Evolutionary conservation across 1,140 invertebrate genomes (phyloP).

Genomic region (Drosophila ambigua): DNA sequence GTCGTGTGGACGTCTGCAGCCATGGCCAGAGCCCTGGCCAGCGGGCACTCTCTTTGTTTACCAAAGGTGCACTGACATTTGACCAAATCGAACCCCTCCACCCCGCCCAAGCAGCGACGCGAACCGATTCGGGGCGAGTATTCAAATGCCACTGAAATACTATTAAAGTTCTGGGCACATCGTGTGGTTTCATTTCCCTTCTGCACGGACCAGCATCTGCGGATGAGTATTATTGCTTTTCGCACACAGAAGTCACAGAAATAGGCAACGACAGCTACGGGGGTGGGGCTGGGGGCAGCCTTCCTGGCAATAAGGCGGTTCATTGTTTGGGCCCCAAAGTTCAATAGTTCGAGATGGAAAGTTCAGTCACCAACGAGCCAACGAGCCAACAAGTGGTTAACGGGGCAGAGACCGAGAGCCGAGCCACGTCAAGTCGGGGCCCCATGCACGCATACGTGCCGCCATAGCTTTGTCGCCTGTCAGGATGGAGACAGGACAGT

Average conservation of each 20-base stretch:
- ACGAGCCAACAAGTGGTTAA: constrained; percentile 72
- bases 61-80: constrained; percentile 46
- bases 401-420: not conserved
- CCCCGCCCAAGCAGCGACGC: no score
- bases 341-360: constrained; percentile 65
- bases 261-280: no score
- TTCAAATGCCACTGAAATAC: constrained; percentile 44
- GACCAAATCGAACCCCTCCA: constrained; percentile 19
- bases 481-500: constrained; percentile 26
- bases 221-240: constrained; percentile 47
- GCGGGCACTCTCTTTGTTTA: constrained; percentile 38
- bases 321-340: constrained; percentile 68
- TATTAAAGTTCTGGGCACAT: constrained; percentile 42
- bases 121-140: constrained; percentile 46
- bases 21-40: not conserved
- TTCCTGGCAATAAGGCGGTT: constrained; percentile 30
- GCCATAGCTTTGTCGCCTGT: constrained; percentile 4
- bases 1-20: constrained; percentile 10
- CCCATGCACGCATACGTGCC: constrained; percentile 5
- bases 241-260: constrained; percentile 1
- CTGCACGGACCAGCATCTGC: constrained; percentile 23
- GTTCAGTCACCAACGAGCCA: constrained; percentile 69
- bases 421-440: not conserved
- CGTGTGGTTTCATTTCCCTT: constrained; percentile 8
- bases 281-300: no score